Percentiles rank a stretch among this genome's conserved stretches.
These are phyloP conservation scores for Eutolmus rufibarbis DNA, from an alignment of 2,888 invertebrate genomes.

Conservation along the genomic window DNA sequence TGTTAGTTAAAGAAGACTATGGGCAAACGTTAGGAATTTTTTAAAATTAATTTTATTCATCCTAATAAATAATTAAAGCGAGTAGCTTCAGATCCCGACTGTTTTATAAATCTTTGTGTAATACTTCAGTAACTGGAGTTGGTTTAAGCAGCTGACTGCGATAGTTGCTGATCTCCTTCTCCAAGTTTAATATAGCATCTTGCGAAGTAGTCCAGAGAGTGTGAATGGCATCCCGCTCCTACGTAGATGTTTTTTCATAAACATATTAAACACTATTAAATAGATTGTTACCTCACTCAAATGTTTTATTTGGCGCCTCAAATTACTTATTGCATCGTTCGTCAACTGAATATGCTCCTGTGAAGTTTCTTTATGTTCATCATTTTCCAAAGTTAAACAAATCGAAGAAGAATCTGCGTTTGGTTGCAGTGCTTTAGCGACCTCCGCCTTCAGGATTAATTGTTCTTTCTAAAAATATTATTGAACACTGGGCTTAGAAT, in stretches of 20 bases:
- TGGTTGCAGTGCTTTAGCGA: constrained; percentile 58
- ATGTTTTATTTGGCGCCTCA: constrained; percentile 59
- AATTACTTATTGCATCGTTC: constrained; percentile 57
- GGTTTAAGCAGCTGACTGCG: constrained; percentile 52
- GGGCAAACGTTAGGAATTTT: not conserved
- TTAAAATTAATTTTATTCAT: too few species aligned
- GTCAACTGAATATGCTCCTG: constrained; percentile 52
- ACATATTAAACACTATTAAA: not conserved
- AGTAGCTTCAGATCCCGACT: not conserved
- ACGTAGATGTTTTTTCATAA: not conserved
- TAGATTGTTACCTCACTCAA: constrained; percentile 55
- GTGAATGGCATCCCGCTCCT: constrained; percentile 73
- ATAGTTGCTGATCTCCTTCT: constrained; percentile 71
- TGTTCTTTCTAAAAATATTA: constrained; percentile 53
- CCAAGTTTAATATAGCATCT: constrained; percentile 71
- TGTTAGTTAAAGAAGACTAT: not conserved
- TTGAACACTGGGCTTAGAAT: not conserved
- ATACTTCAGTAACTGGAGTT: constrained; percentile 52
- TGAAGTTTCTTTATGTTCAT: constrained; percentile 46
- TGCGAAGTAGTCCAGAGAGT: constrained; percentile 74
- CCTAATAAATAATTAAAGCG: not conserved
- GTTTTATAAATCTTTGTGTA: not conserved
- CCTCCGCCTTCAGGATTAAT: constrained; percentile 53
- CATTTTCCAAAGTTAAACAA: not conserved
- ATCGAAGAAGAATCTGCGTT: constrained; percentile 53